Percentiles rank a stretch among this genome's conserved stretches.
phyloP scores from a whole-genome alignment of 2,888 invertebrate species.

The Fissipunctia ypsillon region DNA sequence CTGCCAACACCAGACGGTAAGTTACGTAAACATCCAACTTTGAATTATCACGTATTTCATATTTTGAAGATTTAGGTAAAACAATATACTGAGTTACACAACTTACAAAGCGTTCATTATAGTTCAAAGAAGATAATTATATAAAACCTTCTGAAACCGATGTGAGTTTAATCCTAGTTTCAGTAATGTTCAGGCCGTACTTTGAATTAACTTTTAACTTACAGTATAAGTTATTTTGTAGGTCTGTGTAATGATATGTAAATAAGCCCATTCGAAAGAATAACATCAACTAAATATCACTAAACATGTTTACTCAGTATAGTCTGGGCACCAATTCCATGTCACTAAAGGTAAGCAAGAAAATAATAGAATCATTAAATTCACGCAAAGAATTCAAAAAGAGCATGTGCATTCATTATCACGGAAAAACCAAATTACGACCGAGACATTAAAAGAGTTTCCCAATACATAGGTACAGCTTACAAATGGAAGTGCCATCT shows the following conservation, averaged over 20 bases:
- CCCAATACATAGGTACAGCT: conserved; percentile 30
- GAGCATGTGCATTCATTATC: conserved; percentile 56
- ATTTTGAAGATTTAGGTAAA: conserved; percentile 19
- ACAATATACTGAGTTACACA: conserved; percentile 17
- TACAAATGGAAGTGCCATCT: conserved; percentile 46
- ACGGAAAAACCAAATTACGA: conserved; percentile 53
- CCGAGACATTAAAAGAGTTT: conserved; percentile 34
- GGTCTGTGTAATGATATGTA: conserved; percentile 33
- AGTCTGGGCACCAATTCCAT: conserved; percentile 56
- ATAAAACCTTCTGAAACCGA: conserved; percentile 28
- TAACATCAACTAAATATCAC: conserved; percentile 50
- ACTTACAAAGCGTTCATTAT: conserved; percentile 31
- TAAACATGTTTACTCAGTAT: conserved; percentile 60
- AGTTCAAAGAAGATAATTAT: conserved; percentile 41
- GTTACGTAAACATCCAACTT: conserved; percentile 28
- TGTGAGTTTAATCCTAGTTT: conserved; percentile 22
- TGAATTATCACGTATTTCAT: conserved; percentile 4
- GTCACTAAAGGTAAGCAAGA: conserved; percentile 53
- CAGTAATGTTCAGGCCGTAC: conserved; percentile 42
- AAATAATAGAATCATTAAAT: conserved; percentile 37
- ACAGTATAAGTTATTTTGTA: conserved; percentile 10
- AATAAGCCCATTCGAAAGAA: conserved; percentile 37
- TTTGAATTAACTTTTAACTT: conserved; percentile 24
- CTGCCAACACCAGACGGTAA: conserved; percentile 87
- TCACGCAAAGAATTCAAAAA: conserved; percentile 54